phyloP scores from a whole-genome alignment of 1,140 invertebrate genomes.

The Calephelis virginiensis region DNA sequence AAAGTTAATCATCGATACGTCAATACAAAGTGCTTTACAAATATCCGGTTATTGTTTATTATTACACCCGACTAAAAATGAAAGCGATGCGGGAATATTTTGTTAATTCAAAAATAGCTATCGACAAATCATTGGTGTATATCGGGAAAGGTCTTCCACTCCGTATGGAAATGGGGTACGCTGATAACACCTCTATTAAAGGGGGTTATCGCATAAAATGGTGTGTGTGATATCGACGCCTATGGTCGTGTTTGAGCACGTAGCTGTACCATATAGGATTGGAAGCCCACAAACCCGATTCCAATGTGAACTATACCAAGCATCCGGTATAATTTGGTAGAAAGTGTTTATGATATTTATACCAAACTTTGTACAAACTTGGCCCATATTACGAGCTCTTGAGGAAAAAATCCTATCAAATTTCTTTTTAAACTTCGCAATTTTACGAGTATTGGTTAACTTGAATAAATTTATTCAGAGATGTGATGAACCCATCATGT shows the following conservation, averaged over 20 bases:
- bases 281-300: slow-evolving; percentile 67
- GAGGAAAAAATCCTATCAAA: no score
- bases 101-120: slow-evolving; percentile 64
- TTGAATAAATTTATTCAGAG: no score
- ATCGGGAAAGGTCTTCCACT: slow-evolving; percentile 34
- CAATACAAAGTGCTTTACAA: slow-evolving; percentile 49
- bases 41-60: slow-evolving; percentile 65
- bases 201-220: slow-evolving; percentile 17
- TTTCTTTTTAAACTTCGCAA: no score
- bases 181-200: slow-evolving; percentile 13
- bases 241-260: slow-evolving; percentile 12
- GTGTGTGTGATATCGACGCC: background rate
- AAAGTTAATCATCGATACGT: slow-evolving; percentile 46
- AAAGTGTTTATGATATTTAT: slow-evolving; percentile 53
- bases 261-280: slow-evolving; percentile 31
- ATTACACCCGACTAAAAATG: slow-evolving; percentile 56
- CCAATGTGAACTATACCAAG: slow-evolving; percentile 39
- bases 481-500: no score
- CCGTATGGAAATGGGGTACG: slow-evolving; percentile 7
- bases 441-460: no score
- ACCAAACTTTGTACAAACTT: slow-evolving; percentile 18
- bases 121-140: slow-evolving; percentile 58
- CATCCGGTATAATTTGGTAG: slow-evolving; percentile 51
- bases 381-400: no score
- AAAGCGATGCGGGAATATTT: slow-evolving; percentile 61